Conservation (phyloP, 2,113 vertebrate genomes). For the Cinclus cinclus region DNA sequence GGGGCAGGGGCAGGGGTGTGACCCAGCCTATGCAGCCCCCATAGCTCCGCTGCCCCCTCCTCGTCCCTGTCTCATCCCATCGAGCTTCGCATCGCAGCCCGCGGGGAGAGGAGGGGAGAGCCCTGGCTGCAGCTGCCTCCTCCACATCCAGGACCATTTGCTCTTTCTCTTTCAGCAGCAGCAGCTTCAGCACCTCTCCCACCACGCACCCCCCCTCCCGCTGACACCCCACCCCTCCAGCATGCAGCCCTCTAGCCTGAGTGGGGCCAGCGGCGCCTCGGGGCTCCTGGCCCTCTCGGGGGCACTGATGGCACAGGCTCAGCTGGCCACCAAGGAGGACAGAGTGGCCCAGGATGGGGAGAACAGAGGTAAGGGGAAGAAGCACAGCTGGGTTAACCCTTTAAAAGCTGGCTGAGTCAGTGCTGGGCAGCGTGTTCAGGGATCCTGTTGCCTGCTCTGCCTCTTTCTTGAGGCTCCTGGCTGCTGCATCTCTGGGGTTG, state of each 20-base stretch:
- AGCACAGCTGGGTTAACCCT: background rate
- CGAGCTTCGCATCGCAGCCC: background rate
- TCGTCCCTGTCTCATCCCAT: background rate
- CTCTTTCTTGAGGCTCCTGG: background rate
- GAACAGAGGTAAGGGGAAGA: constrained; percentile 77
- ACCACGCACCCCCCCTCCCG: constrained; percentile 82
- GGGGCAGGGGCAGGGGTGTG: background rate
- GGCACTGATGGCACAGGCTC: constrained; percentile 80
- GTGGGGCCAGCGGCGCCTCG: constrained; percentile 73
- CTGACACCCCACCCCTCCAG: constrained; percentile 84
- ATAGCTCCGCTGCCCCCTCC: background rate
- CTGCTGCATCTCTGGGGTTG: background rate
- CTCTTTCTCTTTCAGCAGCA: constrained; percentile 85
- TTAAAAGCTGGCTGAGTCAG: background rate
- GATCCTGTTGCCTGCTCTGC: background rate
- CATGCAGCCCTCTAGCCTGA: constrained; percentile 77
- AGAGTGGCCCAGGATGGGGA: constrained; percentile 79
- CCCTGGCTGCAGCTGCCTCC: background rate
- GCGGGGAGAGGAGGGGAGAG: background rate
- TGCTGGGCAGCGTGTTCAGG: background rate
- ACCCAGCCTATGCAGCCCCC: background rate
- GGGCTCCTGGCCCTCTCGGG: constrained; percentile 82
- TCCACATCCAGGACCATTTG: background rate
- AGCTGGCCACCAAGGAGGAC: constrained; percentile 84
- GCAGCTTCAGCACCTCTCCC: constrained; percentile 93